Evolutionary conservation across 2,888 invertebrate species (phyloP).

Genomic region (Barypeithes pellucidus): DNA sequence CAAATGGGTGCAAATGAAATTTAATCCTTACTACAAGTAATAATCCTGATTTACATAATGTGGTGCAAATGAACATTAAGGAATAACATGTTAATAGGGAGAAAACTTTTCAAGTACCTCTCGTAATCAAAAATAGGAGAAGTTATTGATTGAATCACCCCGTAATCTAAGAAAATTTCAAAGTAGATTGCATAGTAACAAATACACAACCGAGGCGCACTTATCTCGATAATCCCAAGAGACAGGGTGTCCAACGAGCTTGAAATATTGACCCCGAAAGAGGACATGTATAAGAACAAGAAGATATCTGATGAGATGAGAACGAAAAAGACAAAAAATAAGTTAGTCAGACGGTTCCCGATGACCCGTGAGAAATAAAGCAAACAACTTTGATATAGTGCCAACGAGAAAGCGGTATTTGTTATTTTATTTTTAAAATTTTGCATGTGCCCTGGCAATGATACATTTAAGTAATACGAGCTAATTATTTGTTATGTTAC

Average conservation of each 20-base stretch:
- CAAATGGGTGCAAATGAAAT: too few species aligned
- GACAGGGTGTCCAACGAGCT: slow-evolving; percentile 47
- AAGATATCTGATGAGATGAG: slow-evolving; percentile 39
- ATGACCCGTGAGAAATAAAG: slow-evolving; percentile 42
- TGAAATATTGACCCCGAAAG: slow-evolving; percentile 48
- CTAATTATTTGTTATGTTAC: too few species aligned
- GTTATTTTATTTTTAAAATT: slow-evolving; percentile 25
- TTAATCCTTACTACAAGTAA: too few species aligned
- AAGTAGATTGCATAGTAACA: slow-evolving; percentile 30
- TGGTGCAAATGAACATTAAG: too few species aligned
- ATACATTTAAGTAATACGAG: neutral
- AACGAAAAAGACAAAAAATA: slow-evolving; percentile 40
- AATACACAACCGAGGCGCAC: slow-evolving; percentile 5
- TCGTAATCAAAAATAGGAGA: too few species aligned
- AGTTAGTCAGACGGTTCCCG: slow-evolving; percentile 34
- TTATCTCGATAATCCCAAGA: slow-evolving; percentile 46
- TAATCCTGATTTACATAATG: too few species aligned
- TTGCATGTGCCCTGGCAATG: slow-evolving; percentile 13
- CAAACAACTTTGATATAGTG: slow-evolving; percentile 36
- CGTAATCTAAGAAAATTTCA: slow-evolving; percentile 21
- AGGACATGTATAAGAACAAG: slow-evolving; percentile 34
- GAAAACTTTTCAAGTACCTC: too few species aligned
- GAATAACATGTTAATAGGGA: too few species aligned
- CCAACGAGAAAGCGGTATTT: slow-evolving; percentile 24
- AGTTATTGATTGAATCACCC: neutral